phyloP scores from a whole-genome alignment of 64 coral and sea anemone species.

The Porites lutea region DNA sequence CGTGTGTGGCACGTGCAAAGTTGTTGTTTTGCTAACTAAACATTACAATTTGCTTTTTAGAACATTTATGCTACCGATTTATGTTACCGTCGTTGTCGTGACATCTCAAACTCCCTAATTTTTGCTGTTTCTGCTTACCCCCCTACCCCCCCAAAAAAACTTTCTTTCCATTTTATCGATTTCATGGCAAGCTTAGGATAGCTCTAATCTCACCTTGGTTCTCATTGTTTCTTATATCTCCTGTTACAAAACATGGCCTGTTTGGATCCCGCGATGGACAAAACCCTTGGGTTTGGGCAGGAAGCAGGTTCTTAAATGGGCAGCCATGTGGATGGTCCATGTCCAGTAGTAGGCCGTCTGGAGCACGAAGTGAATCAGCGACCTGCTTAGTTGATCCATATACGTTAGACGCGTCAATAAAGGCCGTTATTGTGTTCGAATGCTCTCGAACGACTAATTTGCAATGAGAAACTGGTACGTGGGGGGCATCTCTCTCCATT shows the following conservation, averaged over 20 bases:
- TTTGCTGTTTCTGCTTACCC: no score
- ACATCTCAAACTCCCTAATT: no score
- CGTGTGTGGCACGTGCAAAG: no score
- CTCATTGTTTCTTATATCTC: conserved; percentile 39
- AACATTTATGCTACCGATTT: no score
- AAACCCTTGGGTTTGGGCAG: neutral
- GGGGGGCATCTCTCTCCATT: conserved; percentile 52
- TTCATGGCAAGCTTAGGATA: no score
- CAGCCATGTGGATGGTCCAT: neutral
- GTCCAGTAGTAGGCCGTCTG: conserved; percentile 1
- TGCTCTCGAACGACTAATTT: neutral
- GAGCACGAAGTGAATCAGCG: neutral
- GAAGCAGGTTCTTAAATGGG: conserved; percentile 22
- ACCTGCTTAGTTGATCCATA: conserved; percentile 8
- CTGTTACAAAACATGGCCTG: conserved; percentile 49
- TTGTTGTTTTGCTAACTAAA: no score
- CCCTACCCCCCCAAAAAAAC: no score
- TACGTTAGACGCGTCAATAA: conserved; percentile 44
- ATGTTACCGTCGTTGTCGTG: no score
- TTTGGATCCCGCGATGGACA: conserved; percentile 2
- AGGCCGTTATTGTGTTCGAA: conserved; percentile 30
- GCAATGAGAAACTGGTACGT: neutral
- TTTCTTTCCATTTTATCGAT: no score
- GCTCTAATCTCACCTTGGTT: conserved; percentile 37
- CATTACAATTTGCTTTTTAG: no score